These are phyloP conservation scores for Lysandra bellargus DNA, from an alignment of 2,888 invertebrate genomes.

Conservation along the genomic window DNA sequence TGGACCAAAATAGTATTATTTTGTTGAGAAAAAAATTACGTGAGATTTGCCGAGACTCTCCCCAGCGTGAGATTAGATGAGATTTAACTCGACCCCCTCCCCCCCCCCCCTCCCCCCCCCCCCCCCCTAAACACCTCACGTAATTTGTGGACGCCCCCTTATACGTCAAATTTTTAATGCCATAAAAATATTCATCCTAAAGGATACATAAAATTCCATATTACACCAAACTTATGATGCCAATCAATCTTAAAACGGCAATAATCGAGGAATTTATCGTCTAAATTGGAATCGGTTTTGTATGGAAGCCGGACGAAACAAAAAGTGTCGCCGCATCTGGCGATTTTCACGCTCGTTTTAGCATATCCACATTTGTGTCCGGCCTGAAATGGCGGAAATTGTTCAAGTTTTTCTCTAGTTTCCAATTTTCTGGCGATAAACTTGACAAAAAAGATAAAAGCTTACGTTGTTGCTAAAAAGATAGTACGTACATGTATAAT, in stretches of 20 bases:
- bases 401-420: constrained; percentile 2
- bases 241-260: constrained; percentile 5
- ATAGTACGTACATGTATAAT: too few species aligned
- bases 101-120: too few species aligned
- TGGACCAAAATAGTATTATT: too few species aligned
- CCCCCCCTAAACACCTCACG: too few species aligned
- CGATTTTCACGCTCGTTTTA: constrained; percentile 18
- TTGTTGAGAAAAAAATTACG: too few species aligned
- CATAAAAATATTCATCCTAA: too few species aligned
- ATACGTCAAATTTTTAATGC: too few species aligned
- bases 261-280: neutral
- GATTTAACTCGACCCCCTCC: too few species aligned
- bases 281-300: constrained; percentile 10
- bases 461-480: neutral
- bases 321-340: constrained; percentile 15
- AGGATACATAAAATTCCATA: too few species aligned
- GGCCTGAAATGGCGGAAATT: neutral
- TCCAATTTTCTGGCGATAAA: neutral
- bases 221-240: neutral
- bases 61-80: too few species aligned
- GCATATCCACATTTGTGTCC: constrained; percentile 19
- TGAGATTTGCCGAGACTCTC: too few species aligned
- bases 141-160: too few species aligned
- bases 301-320: neutral
- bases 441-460: neutral